Evolutionary conservation across 2,797 vertebrate species (phyloP).

Genomic region (Sternarchorhynchus goeldii): DNA sequence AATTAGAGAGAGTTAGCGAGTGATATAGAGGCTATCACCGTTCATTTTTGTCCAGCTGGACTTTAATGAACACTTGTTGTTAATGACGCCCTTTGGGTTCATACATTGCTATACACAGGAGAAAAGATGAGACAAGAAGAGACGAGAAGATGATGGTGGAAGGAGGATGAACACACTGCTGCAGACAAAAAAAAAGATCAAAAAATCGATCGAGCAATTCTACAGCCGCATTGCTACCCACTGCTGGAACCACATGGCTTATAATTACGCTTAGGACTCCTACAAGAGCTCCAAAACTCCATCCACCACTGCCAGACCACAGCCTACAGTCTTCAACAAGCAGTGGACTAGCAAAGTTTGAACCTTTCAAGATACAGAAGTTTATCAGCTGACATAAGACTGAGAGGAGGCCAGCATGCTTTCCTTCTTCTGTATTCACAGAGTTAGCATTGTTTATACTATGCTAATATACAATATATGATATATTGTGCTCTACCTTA

Average conservation of each 20-base stretch:
- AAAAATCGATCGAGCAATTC: constrained; percentile 39
- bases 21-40: no score
- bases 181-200: not conserved
- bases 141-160: not conserved
- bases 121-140: not conserved
- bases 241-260: constrained; percentile 6
- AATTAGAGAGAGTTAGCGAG: no score
- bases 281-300: not conserved
- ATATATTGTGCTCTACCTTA: not conserved
- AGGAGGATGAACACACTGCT: constrained; percentile 31
- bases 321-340: no score
- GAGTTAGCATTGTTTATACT: not conserved
- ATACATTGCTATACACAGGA: not conserved
- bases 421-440: not conserved
- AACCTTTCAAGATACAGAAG: no score
- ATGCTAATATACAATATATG: not conserved
- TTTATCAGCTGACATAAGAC: not conserved
- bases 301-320: no score
- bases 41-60: no score
- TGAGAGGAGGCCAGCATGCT: not conserved
- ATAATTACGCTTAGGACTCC: not conserved
- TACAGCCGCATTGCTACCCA: constrained; percentile 11
- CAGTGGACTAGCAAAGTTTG: no score
- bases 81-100: no score
- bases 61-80: no score